Evolutionary conservation across 2,113 vertebrate species (phyloP).

Genomic region (Typhlomys cinereus): DNA sequence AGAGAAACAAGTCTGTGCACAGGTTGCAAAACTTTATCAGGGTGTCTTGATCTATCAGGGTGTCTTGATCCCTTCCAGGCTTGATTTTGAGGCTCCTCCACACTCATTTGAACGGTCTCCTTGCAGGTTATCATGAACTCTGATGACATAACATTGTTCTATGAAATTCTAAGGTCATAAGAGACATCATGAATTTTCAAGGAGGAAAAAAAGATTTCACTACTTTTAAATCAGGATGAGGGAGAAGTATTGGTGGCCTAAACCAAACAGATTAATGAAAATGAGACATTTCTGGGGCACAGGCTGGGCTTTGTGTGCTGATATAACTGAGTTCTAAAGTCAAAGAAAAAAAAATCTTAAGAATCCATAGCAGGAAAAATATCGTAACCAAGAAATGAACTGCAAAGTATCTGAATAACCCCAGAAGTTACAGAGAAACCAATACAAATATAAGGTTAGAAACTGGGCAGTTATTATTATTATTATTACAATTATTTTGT

Average conservation of each 20-base stretch:
- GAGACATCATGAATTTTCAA: not conserved
- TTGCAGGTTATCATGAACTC: not conserved
- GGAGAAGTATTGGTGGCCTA: not conserved
- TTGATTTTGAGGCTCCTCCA: not conserved
- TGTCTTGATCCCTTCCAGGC: not conserved
- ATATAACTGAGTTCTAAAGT: not conserved
- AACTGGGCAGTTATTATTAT: not conserved
- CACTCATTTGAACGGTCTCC: not conserved
- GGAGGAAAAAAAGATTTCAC: not conserved
- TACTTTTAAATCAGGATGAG: not conserved
- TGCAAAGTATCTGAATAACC: not conserved
- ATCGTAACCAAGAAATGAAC: not conserved
- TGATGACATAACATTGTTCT: not conserved
- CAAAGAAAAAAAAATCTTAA: slow-evolving; percentile 1
- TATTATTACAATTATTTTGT: not conserved
- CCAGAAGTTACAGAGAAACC: slow-evolving; percentile 11
- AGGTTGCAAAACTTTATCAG: not conserved
- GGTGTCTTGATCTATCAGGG: not conserved
- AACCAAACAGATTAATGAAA: not conserved
- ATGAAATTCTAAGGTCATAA: not conserved
- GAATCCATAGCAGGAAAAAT: not conserved
- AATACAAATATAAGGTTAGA: not conserved
- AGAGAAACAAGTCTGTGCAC: not conserved
- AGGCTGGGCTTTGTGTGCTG: not conserved
- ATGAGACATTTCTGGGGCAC: not conserved